phyloP scores from a whole-genome alignment of 2,113 vertebrate genomes.

The Mionectes macconnelli region DNA sequence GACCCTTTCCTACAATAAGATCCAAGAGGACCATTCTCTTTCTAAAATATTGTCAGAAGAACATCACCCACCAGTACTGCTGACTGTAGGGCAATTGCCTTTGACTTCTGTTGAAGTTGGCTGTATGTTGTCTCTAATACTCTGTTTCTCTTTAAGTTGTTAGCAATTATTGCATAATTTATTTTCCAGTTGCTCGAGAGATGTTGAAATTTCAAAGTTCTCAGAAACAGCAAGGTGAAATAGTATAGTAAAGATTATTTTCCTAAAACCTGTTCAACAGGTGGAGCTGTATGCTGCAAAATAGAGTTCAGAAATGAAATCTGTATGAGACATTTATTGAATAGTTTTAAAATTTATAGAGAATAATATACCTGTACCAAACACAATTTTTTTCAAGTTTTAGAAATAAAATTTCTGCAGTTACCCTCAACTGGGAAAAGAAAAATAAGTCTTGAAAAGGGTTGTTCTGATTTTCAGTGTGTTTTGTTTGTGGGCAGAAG shows the following conservation, averaged over 20 bases:
- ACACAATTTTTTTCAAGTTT: neutral
- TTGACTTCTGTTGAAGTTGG: neutral
- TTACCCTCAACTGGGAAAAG: neutral
- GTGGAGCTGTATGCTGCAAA: constrained; percentile 27
- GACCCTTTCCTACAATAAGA: neutral
- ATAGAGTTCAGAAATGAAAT: neutral
- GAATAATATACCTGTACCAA: neutral
- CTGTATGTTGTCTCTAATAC: neutral
- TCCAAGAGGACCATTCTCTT: neutral
- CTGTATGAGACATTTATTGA: neutral
- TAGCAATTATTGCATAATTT: constrained; percentile 5
- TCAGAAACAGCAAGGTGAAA: neutral
- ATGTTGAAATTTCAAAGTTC: neutral
- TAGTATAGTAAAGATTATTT: neutral
- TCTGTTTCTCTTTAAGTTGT: neutral
- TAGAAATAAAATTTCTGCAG: neutral
- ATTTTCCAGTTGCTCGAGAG: neutral
- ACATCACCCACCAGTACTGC: neutral
- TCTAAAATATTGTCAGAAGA: constrained; percentile 4
- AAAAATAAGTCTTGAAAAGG: neutral
- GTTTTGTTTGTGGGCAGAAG: neutral
- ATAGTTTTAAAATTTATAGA: neutral
- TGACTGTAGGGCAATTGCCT: neutral
- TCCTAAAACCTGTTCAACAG: constrained; percentile 33
- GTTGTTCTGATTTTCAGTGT: neutral